Evolutionary conservation across 2,888 invertebrate species (phyloP).

Genomic region (Himalopsyche tibetana): DNA sequence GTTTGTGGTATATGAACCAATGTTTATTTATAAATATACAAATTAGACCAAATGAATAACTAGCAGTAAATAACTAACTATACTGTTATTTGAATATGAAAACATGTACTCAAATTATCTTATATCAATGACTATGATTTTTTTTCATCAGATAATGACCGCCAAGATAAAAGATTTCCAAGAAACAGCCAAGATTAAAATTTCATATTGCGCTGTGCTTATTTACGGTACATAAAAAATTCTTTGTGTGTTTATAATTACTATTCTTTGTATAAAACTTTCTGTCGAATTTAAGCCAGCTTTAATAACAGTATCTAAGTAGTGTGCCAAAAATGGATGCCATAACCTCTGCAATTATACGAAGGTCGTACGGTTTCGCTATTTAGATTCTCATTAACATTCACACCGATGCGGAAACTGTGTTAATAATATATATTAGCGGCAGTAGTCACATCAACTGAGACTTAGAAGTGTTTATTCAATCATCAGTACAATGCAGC

Average conservation of each 20-base stretch:
- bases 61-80: too few relatives aligned
- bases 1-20: too few relatives aligned
- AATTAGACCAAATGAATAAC: too few relatives aligned
- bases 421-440: too few relatives aligned
- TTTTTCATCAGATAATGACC: not conserved
- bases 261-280: not conserved
- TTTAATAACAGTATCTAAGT: constrained; percentile 6
- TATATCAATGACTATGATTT: too few relatives aligned
- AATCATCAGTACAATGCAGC: too few relatives aligned
- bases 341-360: constrained; percentile 35
- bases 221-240: not conserved
- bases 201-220: not conserved
- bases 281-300: not conserved
- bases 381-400: constrained; percentile 34
- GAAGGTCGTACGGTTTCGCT: constrained; percentile 19
- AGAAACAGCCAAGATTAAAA: not conserved
- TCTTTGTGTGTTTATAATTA: not conserved
- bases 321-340: constrained; percentile 33
- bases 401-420: not conserved
- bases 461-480: too few relatives aligned
- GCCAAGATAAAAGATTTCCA: not conserved
- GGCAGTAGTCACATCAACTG: too few relatives aligned
- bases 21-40: too few relatives aligned
- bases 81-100: too few relatives aligned
- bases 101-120: too few relatives aligned